Percentiles rank a stretch among this genome's conserved stretches.
Evolutionary conservation across 2,113 vertebrate genomes (phyloP).

Genomic region (Cygnus atratus): DNA sequence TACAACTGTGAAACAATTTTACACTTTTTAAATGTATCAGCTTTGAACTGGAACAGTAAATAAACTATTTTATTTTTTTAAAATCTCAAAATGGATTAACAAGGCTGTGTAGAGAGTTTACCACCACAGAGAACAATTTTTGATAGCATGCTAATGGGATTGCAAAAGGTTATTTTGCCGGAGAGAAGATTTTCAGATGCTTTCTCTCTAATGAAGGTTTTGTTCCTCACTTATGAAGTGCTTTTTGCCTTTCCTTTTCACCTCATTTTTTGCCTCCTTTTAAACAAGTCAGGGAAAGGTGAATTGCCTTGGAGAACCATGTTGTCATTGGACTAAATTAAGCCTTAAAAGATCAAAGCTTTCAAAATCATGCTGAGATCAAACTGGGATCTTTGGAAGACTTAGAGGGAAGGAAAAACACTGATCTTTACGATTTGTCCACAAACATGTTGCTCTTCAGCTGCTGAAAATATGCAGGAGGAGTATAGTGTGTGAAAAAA

Average conservation of each 20-base stretch:
- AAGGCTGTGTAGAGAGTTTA: not conserved
- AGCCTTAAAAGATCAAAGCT: constrained; percentile 63
- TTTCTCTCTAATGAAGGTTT: constrained; percentile 59
- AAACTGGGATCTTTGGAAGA: constrained; percentile 44
- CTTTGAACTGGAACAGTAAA: constrained; percentile 64
- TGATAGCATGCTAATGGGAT: constrained; percentile 61
- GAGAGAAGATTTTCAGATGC: constrained; percentile 49
- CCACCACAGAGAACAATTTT: constrained; percentile 20
- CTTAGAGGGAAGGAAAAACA: constrained; percentile 18
- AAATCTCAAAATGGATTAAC: constrained; percentile 51
- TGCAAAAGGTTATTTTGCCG: constrained; percentile 60
- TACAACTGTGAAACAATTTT: constrained; percentile 67
- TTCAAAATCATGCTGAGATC: constrained; percentile 66
- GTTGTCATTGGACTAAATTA: constrained; percentile 61
- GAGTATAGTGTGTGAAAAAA: not conserved
- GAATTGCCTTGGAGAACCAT: constrained; percentile 36
- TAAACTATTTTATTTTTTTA: constrained; percentile 31
- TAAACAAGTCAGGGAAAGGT: constrained; percentile 56
- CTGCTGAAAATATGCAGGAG: not conserved
- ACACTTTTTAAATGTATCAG: constrained; percentile 65
- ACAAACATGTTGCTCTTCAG: constrained; percentile 24
- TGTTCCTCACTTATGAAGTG: constrained; percentile 27
- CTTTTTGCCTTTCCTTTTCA: constrained; percentile 1
- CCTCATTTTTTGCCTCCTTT: not conserved
- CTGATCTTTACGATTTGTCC: constrained; percentile 33